A percentile compares a stretch with the other conserved stretches of the same genome.
These are phyloP conservation scores for Cryptocheilus praepositus DNA, from an alignment of 2,888 invertebrate genomes.

Conservation along the genomic window DNA sequence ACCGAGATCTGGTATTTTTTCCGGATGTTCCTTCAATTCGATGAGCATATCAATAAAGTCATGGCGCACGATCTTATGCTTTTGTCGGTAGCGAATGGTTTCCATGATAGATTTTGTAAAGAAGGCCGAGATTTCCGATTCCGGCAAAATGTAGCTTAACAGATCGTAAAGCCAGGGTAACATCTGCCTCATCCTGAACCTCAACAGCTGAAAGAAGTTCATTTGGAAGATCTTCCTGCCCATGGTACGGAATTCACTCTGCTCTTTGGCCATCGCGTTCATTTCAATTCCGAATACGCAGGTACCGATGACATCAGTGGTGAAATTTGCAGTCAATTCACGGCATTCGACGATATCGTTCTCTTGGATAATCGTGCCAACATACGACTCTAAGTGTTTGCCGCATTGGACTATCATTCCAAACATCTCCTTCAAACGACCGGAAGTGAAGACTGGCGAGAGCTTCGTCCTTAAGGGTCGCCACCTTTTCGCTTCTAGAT, in stretches of 20 bases:
- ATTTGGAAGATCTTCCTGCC: constrained; percentile 59
- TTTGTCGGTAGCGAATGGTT: constrained; percentile 69
- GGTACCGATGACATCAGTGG: constrained; percentile 73
- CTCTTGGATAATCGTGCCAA: constrained; percentile 62
- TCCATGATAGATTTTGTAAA: constrained; percentile 64
- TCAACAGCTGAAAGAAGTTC: constrained; percentile 18
- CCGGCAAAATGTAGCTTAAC: constrained; percentile 43
- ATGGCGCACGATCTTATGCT: constrained; percentile 70
- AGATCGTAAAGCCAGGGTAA: constrained; percentile 49
- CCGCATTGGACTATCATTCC: constrained; percentile 75
- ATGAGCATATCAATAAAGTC: constrained; percentile 75
- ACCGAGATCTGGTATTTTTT: constrained; percentile 30
- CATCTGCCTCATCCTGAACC: constrained; percentile 24
- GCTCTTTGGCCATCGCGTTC: constrained; percentile 63
- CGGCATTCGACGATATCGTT: constrained; percentile 48
- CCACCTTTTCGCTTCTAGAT: constrained; percentile 75
- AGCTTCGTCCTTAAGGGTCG: constrained; percentile 75
- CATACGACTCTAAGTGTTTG: constrained; percentile 70
- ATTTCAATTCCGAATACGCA: constrained; percentile 74
- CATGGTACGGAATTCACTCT: constrained; percentile 69
- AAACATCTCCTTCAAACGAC: constrained; percentile 76
- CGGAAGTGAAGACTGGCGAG: constrained; percentile 76
- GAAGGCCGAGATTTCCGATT: constrained; percentile 59
- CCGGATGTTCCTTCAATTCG: constrained; percentile 61
- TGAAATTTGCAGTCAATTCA: constrained; percentile 69